Base-by-base conservation (phyloP, 2,888 invertebrate genomes). In the Mimachlamys varia region DNA sequence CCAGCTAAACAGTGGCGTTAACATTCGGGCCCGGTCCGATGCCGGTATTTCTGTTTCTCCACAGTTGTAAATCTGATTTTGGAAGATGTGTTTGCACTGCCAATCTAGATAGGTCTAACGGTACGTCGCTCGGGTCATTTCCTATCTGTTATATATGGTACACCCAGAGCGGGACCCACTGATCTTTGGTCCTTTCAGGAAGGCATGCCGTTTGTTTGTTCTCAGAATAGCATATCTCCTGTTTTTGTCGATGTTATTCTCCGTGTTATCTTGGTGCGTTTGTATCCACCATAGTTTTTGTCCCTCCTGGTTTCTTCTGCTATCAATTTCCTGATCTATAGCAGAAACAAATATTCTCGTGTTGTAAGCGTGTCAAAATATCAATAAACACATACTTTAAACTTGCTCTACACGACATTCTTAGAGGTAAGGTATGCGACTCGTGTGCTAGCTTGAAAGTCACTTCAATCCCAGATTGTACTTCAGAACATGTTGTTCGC, bases 141-240 rank as follows among this genome's bases (percentile, higher is more conserved):
- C 27, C 62, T 62, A 62, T 76, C 76, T 76, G 76, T 33, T 76
- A 27, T 76, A 76, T 76, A 76, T 76, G 33, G 27, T 33, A 33
- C 12, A 33, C 33, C 33, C 33, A 76, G 62, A 76, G 22, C 33
- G 33, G 22, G 76, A 76, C 76, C 76, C 33, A 76, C 76, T 76
- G 76, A 76, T 76, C 76, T 76, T 76, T 76, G 76, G 76, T 76
- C 76, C 76, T 33, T 76, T 76, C 76, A 76, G 76, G 76, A 76
- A 76, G 33, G 76, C 76, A 33, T 76, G 76, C 33, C 13, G 27
- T 33, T 76, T 76, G 76, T 76, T 76, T 76, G 76, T 27, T 76
- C 76, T 76, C 76, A 76, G 76, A 76, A 76, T 76, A 76, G 76
- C 76, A 27, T 76, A 76, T 76, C 76, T 27, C 13, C 33, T 27